These are phyloP conservation scores for Plusia festucae DNA, from an alignment of 2,888 invertebrate species.

Conservation along the genomic window DNA sequence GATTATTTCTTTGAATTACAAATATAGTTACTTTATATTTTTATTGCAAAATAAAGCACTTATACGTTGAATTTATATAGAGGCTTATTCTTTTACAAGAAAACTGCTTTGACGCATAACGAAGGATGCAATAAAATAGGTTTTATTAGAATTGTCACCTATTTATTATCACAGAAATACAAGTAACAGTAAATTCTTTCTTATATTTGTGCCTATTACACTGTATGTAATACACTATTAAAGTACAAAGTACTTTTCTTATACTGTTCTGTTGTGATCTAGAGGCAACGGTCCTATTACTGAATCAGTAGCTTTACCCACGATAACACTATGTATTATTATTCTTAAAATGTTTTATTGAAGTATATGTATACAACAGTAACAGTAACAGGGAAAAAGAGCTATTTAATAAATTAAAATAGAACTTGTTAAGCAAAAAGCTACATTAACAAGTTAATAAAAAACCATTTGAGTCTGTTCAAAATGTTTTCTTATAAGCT, in stretches of 20 bases:
- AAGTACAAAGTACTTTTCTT: too few species aligned
- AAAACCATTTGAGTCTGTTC: background rate
- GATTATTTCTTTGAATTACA: slow-evolving; percentile 13
- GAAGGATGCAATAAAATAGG: background rate
- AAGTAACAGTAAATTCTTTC: too few species aligned
- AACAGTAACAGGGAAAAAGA: background rate
- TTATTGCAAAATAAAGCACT: background rate
- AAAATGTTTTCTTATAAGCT: background rate
- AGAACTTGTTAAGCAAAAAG: background rate
- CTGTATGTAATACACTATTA: too few species aligned
- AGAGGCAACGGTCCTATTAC: too few species aligned
- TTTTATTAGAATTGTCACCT: background rate
- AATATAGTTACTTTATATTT: background rate
- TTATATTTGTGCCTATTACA: too few species aligned
- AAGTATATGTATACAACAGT: too few species aligned
- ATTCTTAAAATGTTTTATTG: too few species aligned
- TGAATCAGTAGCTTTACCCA: too few species aligned
- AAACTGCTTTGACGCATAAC: background rate
- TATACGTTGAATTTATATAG: background rate
- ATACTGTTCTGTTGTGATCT: too few species aligned
- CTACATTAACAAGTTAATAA: background rate
- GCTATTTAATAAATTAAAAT: background rate
- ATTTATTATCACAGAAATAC: too few species aligned
- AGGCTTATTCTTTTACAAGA: background rate
- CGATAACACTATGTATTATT: too few species aligned